phyloP scores from a whole-genome alignment of 2,113 vertebrate genomes.

The Pygoscelis antarcticus region DNA sequence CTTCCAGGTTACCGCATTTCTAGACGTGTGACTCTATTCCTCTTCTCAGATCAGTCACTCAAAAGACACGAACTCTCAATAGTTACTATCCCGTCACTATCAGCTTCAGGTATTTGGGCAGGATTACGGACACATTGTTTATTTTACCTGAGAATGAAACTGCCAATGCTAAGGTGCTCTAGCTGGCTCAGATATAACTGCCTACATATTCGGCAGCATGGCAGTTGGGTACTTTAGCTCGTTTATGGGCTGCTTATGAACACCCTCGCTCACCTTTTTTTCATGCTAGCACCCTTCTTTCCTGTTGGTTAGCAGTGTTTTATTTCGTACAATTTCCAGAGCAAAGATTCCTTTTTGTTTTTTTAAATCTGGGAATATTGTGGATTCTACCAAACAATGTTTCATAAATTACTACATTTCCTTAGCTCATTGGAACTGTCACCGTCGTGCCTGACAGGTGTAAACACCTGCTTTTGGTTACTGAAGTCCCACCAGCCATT shows the following conservation, averaged over 20 bases:
- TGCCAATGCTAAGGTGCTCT: background rate
- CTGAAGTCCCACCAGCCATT: background rate
- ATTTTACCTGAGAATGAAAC: background rate
- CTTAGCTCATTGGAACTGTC: background rate
- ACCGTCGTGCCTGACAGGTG: background rate
- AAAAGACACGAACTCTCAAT: background rate
- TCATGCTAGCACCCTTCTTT: background rate
- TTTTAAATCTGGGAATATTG: background rate
- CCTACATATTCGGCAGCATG: background rate
- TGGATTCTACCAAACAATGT: background rate
- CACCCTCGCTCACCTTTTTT: background rate
- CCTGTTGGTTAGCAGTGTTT: background rate
- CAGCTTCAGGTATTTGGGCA: background rate
- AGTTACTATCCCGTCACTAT: background rate
- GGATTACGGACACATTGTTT: background rate
- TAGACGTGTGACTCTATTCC: background rate
- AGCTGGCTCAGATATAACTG: background rate
- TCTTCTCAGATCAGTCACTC: background rate
- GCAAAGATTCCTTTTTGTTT: background rate
- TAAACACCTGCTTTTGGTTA: background rate
- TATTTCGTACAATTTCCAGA: background rate
- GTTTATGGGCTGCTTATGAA: background rate
- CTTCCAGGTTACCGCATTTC: background rate
- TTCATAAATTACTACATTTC: background rate
- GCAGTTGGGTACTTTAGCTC: background rate